Conservation (phyloP, 2,113 vertebrate species). For the Pitta sordida region DNA sequence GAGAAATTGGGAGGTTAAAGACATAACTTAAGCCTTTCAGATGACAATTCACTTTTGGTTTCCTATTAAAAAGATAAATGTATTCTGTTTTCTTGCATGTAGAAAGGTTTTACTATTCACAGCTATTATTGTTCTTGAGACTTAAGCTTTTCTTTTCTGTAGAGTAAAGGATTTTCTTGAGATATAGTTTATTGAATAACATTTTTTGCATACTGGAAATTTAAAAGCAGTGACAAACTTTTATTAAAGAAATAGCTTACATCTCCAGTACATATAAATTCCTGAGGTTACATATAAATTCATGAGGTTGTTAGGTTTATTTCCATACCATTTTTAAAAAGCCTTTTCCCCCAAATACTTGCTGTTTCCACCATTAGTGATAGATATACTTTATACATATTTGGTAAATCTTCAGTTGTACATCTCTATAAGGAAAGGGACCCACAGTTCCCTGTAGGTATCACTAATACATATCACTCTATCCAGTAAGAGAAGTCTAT, state of each 20-base stretch:
- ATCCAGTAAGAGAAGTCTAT: neutral
- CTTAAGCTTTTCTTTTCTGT: neutral
- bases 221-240: neutral
- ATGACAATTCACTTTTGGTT: conserved; percentile 21
- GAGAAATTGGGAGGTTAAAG: conserved; percentile 5
- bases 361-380: neutral
- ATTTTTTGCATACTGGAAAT: neutral
- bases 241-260: neutral
- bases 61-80: conserved; percentile 4
- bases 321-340: rapidly evolving
- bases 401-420: neutral
- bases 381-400: neutral
- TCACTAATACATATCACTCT: neutral
- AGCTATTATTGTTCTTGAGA: neutral
- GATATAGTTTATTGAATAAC: neutral
- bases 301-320: neutral
- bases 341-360: neutral
- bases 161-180: neutral
- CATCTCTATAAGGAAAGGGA: neutral
- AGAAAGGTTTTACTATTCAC: conserved; percentile 12
- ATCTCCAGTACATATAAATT: neutral
- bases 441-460: neutral
- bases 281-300: neutral
- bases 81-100: neutral
- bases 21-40: conserved; percentile 33